These are phyloP conservation scores for Dicycla oo DNA, from an alignment of 2,888 invertebrate species.

Conservation along the genomic window DNA sequence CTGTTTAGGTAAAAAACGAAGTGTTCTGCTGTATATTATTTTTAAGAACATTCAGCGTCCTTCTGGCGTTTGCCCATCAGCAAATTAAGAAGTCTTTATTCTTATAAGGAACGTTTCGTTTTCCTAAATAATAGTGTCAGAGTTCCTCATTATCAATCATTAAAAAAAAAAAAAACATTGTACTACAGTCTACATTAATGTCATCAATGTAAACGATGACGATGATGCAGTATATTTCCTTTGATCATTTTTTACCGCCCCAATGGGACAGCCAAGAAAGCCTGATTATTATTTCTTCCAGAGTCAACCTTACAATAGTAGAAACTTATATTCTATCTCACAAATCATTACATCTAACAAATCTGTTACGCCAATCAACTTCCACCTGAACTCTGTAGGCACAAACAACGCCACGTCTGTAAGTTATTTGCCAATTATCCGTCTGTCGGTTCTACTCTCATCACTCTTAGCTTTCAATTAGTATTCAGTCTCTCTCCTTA, in stretches of 20 bases:
- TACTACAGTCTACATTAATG: background rate
- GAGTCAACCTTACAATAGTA: background rate
- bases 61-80: background rate
- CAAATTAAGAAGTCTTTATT: background rate
- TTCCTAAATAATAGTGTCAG: background rate
- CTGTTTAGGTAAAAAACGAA: background rate
- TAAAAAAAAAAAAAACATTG: background rate
- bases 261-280: background rate
- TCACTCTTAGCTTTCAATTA: constrained; percentile 81
- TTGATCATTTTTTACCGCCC: background rate
- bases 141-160: background rate
- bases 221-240: background rate
- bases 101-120: background rate
- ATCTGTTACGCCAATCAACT: constrained; percentile 10
- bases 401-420: constrained; percentile 30
- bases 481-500: constrained; percentile 87
- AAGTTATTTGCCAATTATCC: constrained; percentile 63
- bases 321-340: background rate
- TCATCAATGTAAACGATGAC: background rate
- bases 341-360: constrained; percentile 4
- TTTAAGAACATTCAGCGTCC: background rate
- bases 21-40: background rate
- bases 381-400: constrained; percentile 31
- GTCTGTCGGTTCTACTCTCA: constrained; percentile 71
- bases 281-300: background rate